Conservation (phyloP, 2,888 invertebrate genomes). For the Apodemia mormo region DNA sequence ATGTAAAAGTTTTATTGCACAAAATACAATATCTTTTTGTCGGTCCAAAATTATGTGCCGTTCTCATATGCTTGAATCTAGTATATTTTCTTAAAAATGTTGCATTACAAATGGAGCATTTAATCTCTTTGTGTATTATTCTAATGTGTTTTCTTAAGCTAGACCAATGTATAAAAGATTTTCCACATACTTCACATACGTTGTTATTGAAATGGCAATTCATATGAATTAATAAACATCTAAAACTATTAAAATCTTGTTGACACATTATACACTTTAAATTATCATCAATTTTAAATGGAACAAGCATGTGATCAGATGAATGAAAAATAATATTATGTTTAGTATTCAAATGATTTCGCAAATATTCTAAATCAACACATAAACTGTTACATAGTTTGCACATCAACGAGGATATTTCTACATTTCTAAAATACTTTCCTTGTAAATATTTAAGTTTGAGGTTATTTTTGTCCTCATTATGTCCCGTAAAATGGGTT, state of each 20-base stretch:
- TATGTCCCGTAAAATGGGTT: conserved; percentile 38
- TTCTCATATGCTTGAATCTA: conserved; percentile 39
- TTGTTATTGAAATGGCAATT: conserved; percentile 50
- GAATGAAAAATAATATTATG: conserved; percentile 45
- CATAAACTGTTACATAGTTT: conserved; percentile 44
- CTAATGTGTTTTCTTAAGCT: conserved; percentile 49
- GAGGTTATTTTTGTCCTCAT: conserved; percentile 1
- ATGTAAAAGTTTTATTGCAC: conserved; percentile 46
- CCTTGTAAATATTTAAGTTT: conserved; percentile 31
- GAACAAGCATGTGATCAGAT: conserved; percentile 47
- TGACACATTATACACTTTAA: conserved; percentile 47
- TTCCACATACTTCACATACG: conserved; percentile 53
- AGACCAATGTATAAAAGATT: conserved; percentile 48
- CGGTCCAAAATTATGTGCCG: conserved; percentile 6
- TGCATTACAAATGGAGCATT: conserved; percentile 48
- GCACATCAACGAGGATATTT: conserved; percentile 53
- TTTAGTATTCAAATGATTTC: conserved; percentile 44
- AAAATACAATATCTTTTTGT: conserved; percentile 38
- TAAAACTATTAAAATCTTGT: conserved; percentile 40
- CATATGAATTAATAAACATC: conserved; percentile 47
- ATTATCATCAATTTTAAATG: conserved; percentile 46
- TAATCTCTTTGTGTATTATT: conserved; percentile 46
- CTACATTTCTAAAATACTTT: conserved; percentile 49
- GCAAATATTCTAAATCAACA: conserved; percentile 41
- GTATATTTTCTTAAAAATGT: conserved; percentile 39